These are phyloP conservation scores for Allophyes oxyacanthae DNA, from an alignment of 2,888 invertebrate species.

Conservation along the genomic window DNA sequence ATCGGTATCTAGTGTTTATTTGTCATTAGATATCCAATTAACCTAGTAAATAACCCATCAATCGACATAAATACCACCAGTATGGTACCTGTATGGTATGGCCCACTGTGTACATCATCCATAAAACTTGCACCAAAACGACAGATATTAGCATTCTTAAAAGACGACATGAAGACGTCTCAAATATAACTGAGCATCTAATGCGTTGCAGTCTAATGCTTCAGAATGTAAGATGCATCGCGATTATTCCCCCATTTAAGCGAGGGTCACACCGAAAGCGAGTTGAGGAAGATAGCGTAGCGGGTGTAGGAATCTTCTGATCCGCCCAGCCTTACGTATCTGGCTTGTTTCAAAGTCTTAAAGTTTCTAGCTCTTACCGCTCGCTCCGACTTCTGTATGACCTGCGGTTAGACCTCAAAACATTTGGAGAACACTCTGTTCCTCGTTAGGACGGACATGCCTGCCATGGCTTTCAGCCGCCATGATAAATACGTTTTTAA, in stretches of 20 bases:
- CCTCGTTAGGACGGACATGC: conserved; percentile 78
- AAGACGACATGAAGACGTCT: conserved; percentile 44
- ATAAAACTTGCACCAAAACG: conserved; percentile 9
- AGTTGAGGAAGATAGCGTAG: not conserved
- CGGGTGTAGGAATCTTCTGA: not conserved
- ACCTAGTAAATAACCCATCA: too few relatives aligned
- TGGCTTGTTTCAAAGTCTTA: not conserved
- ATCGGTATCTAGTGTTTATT: too few relatives aligned
- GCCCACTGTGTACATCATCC: too few relatives aligned
- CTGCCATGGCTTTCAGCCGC: conserved; percentile 54
- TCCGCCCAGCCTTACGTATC: not conserved
- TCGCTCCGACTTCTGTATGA: conserved; percentile 50
- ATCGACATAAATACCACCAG: too few relatives aligned
- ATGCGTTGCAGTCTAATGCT: conserved; percentile 56
- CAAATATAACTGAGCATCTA: conserved; percentile 45
- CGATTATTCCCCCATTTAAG: conserved; percentile 80
- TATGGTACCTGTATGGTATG: too few relatives aligned
- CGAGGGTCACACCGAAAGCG: conserved; percentile 14
- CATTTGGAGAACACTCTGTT: conserved; percentile 67
- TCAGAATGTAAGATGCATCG: conserved; percentile 67
- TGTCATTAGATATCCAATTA: too few relatives aligned
- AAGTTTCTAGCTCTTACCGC: conserved; percentile 14
- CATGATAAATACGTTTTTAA: conserved; percentile 66
- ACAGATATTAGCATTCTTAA: conserved; percentile 46
- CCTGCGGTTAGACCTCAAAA: conserved; percentile 55